Evolutionary conservation across 1,140 invertebrate genomes (phyloP), one percentile per base, ranked within the genome.

Genomic region (Manduca sexta): DNA sequence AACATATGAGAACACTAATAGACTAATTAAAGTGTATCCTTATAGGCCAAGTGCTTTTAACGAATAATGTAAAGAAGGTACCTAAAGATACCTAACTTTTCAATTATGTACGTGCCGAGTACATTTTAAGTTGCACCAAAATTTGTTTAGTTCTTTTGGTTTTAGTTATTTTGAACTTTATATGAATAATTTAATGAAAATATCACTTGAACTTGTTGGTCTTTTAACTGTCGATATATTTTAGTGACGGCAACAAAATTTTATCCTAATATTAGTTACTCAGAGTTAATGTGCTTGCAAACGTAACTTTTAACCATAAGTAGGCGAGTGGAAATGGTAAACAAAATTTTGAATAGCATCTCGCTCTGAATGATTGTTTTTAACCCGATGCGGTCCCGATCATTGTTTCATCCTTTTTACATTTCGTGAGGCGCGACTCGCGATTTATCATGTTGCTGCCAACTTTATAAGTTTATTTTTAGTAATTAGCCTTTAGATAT

Each of bases 141-240:
- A n/a, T n/a, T n/a, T n/a, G n/a, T n/a, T n/a, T n/a, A n/a, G n/a
- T n/a, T n/a, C n/a, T n/a, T n/a, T n/a, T n/a, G n/a, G n/a, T n/a
- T n/a, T n/a, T n/a, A n/a, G n/a, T n/a, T n/a, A n/a, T n/a, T n/a
- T n/a, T n/a, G n/a, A n/a, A n/a, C n/a, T n/a, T n/a, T n/a, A n/a
- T n/a, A n/a, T n/a, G n/a, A n/a, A n/a, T n/a, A n/a, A n/a, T n/a
- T n/a, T n/a, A n/a, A n/a, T n/a, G n/a, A n/a, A n/a, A n/a, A n/a
- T n/a, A n/a, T n/a, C n/a, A n/a, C n/a, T n/a, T n/a, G n/a, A n/a
- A n/a, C n/a, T n/a, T n/a, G n/a, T n/a, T n/a, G n/a, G n/a, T n/a
- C n/a, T n/a, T n/a, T n/a, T n/a, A 60, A 56, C 61, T 68, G 65
- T 69, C 60, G 77, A 63, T 75, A 76, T 76, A 81, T 77, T 79